Conservation (phyloP, 1,140 invertebrate genomes). For the Drosophila aff. region DNA sequence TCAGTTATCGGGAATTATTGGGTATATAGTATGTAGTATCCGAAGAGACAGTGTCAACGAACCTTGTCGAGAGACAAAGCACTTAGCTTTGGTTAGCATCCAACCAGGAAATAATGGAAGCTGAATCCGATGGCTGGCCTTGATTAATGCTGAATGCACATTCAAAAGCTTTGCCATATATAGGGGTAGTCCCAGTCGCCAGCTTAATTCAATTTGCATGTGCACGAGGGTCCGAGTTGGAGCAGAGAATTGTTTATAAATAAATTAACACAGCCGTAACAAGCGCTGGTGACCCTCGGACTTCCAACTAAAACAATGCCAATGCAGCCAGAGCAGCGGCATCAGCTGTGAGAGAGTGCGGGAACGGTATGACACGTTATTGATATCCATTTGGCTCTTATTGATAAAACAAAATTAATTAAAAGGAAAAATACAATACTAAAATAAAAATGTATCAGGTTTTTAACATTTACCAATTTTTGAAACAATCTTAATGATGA, state of each 20-base stretch:
- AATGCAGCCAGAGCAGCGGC: conserved; percentile 14
- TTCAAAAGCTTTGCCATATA: conserved; percentile 45
- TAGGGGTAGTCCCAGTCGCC: conserved; percentile 11
- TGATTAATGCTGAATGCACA: conserved; percentile 57
- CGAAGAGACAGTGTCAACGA: conserved; percentile 35
- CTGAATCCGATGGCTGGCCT: conserved; percentile 34
- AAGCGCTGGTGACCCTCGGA: conserved; percentile 41
- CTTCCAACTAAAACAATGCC: conserved; percentile 63
- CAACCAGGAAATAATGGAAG: conserved; percentile 47
- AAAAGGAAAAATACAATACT: too few species aligned
- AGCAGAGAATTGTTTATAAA: conserved; percentile 62
- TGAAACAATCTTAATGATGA: not conserved
- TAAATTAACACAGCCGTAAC: conserved; percentile 70
- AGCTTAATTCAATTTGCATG: conserved; percentile 76
- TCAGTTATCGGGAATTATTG: conserved; percentile 42
- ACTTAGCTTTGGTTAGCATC: conserved; percentile 30
- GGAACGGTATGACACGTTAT: not conserved
- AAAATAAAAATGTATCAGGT: too few species aligned
- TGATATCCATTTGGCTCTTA: not conserved
- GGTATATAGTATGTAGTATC: not conserved
- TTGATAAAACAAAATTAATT: too few species aligned
- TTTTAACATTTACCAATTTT: not conserved
- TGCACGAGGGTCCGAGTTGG: conserved; percentile 37
- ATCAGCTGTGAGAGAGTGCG: not conserved
- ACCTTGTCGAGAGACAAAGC: conserved; percentile 43